A percentile compares a stretch with the other conserved stretches of the same genome.
These are phyloP conservation scores for Mormoops blainvillei DNA, from an alignment of 2,113 vertebrate species.

Conservation along the genomic window DNA sequence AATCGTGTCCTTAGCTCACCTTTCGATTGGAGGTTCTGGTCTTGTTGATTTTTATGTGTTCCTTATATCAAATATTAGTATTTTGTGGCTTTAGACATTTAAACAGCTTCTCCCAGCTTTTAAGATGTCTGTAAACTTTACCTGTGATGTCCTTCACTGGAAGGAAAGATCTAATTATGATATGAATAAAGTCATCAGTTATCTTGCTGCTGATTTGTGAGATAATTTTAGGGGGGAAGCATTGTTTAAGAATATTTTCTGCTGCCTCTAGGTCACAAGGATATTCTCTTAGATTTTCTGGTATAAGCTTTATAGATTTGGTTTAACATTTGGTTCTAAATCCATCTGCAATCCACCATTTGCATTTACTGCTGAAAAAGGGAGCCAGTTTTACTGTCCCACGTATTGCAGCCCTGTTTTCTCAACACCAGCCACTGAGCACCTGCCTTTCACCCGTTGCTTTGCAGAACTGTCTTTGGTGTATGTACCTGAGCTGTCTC, in stretches of 20 bases:
- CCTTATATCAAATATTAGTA: neutral
- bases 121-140: neutral
- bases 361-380: neutral
- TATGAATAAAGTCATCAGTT: neutral
- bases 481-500: neutral
- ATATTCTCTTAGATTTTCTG: neutral
- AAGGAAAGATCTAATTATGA: neutral
- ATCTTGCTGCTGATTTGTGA: neutral
- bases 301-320: neutral
- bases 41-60: constrained; percentile 12
- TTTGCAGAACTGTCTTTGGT: neutral
- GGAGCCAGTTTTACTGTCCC: neutral
- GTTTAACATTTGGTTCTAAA: neutral
- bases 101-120: neutral
- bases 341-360: neutral
- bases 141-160: neutral
- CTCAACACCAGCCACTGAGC: neutral
- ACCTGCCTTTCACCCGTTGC: neutral
- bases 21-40: neutral
- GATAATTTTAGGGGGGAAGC: neutral
- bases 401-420: neutral
- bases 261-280: neutral
- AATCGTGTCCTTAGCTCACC: neutral
- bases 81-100: neutral
- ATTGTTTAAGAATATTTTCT: neutral